Evolutionary conservation across 2,113 vertebrate species (phyloP).

Genomic region (Erpornis zantholeuca): DNA sequence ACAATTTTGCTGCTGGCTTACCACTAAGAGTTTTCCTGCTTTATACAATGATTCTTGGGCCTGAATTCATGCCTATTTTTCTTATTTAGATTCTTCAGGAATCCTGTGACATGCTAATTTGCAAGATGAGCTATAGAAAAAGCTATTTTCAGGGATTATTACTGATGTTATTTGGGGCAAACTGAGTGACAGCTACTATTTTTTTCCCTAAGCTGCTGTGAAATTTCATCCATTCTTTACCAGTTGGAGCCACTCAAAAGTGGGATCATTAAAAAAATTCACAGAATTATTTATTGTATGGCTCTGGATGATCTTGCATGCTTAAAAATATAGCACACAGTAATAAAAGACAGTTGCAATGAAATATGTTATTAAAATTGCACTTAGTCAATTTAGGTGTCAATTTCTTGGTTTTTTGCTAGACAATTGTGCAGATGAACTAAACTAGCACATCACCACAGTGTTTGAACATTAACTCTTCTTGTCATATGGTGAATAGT

Average conservation of each 20-base stretch:
- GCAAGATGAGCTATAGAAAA: slow-evolving; percentile 14
- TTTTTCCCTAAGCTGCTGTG: slow-evolving; percentile 20
- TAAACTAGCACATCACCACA: background rate
- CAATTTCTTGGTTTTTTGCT: background rate
- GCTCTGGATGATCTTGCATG: background rate
- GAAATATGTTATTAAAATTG: background rate
- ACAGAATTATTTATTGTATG: background rate
- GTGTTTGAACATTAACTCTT: background rate
- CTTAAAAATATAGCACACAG: background rate
- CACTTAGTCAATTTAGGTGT: background rate
- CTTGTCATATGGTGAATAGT: background rate
- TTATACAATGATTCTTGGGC: background rate
- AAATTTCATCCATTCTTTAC: slow-evolving; percentile 17
- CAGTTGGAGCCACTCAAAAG: background rate
- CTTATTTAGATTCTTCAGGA: background rate
- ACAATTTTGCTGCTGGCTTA: background rate
- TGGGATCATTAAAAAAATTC: background rate
- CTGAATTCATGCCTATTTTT: background rate
- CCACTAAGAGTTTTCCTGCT: background rate
- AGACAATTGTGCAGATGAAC: background rate
- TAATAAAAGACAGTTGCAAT: background rate
- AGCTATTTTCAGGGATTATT: slow-evolving; percentile 48
- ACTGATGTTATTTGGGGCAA: slow-evolving; percentile 48
- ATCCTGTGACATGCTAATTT: slow-evolving; percentile 10
- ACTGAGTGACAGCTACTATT: slow-evolving; percentile 41